These are phyloP conservation scores for Heteronetta atricapilla DNA, from an alignment of 2,113 vertebrate genomes.

Conservation along the genomic window DNA sequence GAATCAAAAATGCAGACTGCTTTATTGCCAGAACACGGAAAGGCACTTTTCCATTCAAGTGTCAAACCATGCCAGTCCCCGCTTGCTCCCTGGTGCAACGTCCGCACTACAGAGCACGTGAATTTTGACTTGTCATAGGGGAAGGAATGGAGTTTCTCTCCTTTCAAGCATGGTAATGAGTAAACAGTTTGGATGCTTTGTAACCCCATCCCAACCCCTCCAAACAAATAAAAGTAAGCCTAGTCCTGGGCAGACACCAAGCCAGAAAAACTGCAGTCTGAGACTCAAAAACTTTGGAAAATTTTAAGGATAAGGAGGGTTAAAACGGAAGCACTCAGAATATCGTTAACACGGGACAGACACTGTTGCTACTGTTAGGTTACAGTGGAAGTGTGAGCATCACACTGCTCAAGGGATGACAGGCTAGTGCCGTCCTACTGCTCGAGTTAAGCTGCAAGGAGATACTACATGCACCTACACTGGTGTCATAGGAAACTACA, in stretches of 20 bases:
- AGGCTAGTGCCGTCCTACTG: neutral
- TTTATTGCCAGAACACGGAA: neutral
- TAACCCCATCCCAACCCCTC: neutral
- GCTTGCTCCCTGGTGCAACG: neutral
- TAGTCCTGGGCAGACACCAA: constrained; percentile 1
- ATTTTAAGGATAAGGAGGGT: neutral
- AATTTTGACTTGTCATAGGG: neutral
- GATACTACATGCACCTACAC: neutral
- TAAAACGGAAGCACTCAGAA: constrained; percentile 9
- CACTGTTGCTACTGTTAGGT: neutral
- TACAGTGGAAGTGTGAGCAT: neutral
- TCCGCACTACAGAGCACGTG: neutral
- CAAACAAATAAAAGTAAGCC: neutral
- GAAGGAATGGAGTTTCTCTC: neutral
- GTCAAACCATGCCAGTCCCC: neutral
- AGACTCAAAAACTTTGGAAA: constrained; percentile 2
- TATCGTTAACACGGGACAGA: neutral
- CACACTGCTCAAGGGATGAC: neutral
- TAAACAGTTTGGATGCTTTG: neutral
- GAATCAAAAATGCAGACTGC: neutral
- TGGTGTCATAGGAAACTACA: neutral
- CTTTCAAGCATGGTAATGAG: neutral
- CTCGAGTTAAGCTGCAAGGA: neutral
- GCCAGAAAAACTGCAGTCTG: neutral
- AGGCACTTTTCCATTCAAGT: neutral